Percentiles rank a stretch among this genome's conserved stretches.
These are phyloP conservation scores for Hedya salicella DNA, from an alignment of 2,888 invertebrate genomes.

Conservation along the genomic window DNA sequence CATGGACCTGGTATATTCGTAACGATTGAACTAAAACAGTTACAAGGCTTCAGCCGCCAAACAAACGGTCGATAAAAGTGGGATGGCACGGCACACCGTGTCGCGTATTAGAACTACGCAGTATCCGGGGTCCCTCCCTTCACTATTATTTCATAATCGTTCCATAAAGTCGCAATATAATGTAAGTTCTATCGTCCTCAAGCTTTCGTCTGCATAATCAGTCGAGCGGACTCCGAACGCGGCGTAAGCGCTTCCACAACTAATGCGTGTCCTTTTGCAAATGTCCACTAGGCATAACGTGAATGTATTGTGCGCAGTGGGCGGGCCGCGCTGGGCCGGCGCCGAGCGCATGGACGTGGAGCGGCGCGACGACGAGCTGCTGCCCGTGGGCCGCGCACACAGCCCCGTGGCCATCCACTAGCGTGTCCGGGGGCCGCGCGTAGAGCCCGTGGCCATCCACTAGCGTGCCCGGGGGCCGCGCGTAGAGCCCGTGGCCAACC, in stretches of 20 bases:
- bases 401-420: constrained; percentile 96
- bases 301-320: constrained; percentile 56
- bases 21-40: too few relatives aligned
- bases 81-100: too few relatives aligned
- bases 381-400: constrained; percentile 93
- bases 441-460: constrained; percentile 98
- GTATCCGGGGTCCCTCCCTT: too few relatives aligned
- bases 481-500: constrained; percentile 97
- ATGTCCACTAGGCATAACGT: constrained; percentile 40
- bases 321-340: constrained; percentile 67
- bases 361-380: constrained; percentile 86
- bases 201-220: too few relatives aligned
- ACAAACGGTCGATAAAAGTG: too few relatives aligned
- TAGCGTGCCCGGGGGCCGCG: constrained; percentile 90
- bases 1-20: too few relatives aligned
- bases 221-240: too few relatives aligned
- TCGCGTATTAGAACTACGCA: too few relatives aligned
- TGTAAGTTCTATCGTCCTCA: too few relatives aligned
- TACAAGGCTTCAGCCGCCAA: too few relatives aligned
- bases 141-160: too few relatives aligned
- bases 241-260: background rate
- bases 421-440: constrained; percentile 91
- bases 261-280: constrained; percentile 13
- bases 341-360: constrained; percentile 91
- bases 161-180: too few relatives aligned